Base-by-base conservation (phyloP, 23 tunicate species). In the Trididemnum nubilum region DNA sequence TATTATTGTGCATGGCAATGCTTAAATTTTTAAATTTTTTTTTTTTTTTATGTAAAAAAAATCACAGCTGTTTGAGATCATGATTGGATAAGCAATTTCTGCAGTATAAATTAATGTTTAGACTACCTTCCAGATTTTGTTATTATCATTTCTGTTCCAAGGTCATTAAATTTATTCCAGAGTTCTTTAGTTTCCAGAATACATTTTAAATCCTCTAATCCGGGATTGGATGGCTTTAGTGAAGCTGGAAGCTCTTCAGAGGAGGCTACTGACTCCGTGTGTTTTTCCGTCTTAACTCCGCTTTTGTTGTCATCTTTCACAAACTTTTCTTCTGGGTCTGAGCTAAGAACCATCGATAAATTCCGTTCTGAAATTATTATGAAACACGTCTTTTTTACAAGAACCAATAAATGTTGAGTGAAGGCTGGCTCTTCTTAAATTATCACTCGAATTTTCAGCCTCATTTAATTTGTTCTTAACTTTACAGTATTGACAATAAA, bases 111-210 rank as follows among this genome's bases (percentile, higher is more conserved):
- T 15, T 44, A 9, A 44, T 44, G 9, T 44, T 15, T 44, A 44
- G 9, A 9, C 15, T 51, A 93, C 98, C 98, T 80, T 84, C 98
- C 98, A 2, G 98, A 89, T 74, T 93, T 93, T 2, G 98, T 93
- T 9, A 93, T 93, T 1, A 93, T 93, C 98, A 93, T 93, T 80
- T 93, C 98, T 29, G 98, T 93, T 76, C 98, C 98, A 18, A 93
- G 80, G 1, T 93, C 98, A 72, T 93, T 89, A 35, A 93, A 93
- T 50, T 93, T 93, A 1, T 65, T 60, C 98, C 98, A 93, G 18
- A 93, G 74, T 18, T 93, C 98, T 65, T 80, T 93, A 4, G 98
- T 81, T 84, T 93, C 98, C 0, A 93, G 80, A 24, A 76, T 79
- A 38, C 98, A 93, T 33, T 93, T 87, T 35, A 93, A 61, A 4